phyloP scores from a whole-genome alignment of 2,797 vertebrate species.

The Morelia viridis region DNA sequence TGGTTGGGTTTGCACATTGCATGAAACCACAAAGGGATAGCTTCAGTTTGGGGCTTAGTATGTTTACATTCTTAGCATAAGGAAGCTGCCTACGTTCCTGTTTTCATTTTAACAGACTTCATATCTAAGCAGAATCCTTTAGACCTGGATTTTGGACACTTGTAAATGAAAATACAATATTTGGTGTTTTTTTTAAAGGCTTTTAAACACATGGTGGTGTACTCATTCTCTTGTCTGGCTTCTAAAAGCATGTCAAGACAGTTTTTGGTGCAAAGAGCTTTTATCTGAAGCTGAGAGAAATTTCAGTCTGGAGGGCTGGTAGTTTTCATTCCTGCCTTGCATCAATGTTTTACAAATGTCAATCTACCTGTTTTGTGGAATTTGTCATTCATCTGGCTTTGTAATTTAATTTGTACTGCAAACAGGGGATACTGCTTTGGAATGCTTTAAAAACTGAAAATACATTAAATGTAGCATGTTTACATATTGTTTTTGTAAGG shows the following conservation, averaged over 20 bases:
- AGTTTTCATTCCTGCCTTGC: not conserved
- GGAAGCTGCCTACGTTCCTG: not conserved
- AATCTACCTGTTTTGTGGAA: not conserved
- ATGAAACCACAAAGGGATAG: not conserved
- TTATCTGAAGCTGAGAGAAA: not conserved
- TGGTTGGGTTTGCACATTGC: not conserved
- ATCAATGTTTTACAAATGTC: not conserved
- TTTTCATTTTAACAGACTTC: not conserved
- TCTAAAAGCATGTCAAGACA: not conserved
- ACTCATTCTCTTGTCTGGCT: not conserved
- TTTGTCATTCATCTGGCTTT: not conserved
- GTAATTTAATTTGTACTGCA: not conserved
- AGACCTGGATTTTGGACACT: not conserved
- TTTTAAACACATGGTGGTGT: not conserved
- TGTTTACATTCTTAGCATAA: not conserved
- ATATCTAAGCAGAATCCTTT: not conserved
- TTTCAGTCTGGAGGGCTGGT: not conserved
- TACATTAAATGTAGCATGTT: not conserved
- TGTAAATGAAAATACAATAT: not conserved
- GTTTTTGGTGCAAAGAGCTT: not conserved
- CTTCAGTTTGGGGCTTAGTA: not conserved
- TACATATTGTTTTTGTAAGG: not conserved
- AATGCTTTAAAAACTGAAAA: not conserved
- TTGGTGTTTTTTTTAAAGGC: not conserved
- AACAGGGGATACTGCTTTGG: not conserved